Base-by-base conservation (phyloP, 2,888 invertebrate species). In the Cryptus armator region DNA sequence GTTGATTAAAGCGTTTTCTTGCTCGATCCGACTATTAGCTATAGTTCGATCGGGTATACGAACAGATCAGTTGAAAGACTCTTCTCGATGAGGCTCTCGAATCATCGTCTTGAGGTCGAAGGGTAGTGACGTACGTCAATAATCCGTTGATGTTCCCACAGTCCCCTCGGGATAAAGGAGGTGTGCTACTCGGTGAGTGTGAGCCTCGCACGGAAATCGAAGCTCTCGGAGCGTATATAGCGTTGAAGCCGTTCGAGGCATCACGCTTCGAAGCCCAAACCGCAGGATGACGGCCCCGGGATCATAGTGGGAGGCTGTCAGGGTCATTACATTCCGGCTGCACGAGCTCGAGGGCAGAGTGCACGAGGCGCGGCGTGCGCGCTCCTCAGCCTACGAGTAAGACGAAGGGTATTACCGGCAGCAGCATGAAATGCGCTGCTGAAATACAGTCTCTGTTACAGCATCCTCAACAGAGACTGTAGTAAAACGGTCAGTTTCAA, bases 131-230 rank as follows among this genome's bases (percentile, higher is more conserved):
- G 86, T 89, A 85, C 84, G 84, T 87, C 87, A 89, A 89, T 91
- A 89, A 87, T 86, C 85, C 87, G 86, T 83, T 86, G 87, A 89
- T 88, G 88, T 90, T 90, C 89, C 87, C 88, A 86, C 87, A 70
- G 80, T 80, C 78, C 43, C 51, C 37, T 76, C 48, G 32, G 66
- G 44, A 75, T 68, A 66, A 72, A 24, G 32, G 62, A 32, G 62
- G 32, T 62, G 14, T 29, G 62, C 64, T 64, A 56, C 79, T 64
- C 64, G 59, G 43, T 19, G 70, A 71, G 71, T 70, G 56, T 46
- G 48, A 64, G 59, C 62, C n/a, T n/a, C 70, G 16, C 24, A 32
- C 70, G 67, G 16, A 48, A 62, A 67, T 37, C 70, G 70, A 71
- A 70, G 79, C 70, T 72, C 81, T 59, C 76, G 51, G 76, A 64